These are phyloP conservation scores for Erebia epiphron DNA, from an alignment of 2,888 invertebrate species.

Conservation along the genomic window DNA sequence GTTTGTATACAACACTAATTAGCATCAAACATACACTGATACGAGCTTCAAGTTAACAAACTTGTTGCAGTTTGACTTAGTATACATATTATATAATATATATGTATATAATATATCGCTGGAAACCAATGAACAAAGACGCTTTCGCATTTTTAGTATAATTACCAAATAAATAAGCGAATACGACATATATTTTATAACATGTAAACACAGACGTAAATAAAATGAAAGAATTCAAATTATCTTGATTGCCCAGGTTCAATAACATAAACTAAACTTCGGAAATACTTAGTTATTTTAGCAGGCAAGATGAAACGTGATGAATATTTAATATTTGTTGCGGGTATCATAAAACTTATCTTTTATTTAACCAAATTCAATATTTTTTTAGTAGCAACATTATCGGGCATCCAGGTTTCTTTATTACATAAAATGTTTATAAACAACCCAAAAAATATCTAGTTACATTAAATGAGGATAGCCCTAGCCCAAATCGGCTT, in stretches of 20 bases:
- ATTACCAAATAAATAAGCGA: too few species aligned
- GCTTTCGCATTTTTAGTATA: too few species aligned
- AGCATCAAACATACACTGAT: slow-evolving; percentile 10
- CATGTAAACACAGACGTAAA: too few species aligned
- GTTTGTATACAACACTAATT: slow-evolving; percentile 51
- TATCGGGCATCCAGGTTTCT: too few species aligned
- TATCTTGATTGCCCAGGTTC: background rate
- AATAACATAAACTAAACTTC: background rate
- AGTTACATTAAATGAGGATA: background rate
- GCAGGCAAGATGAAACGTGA: background rate
- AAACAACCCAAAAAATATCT: background rate
- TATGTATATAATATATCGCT: too few species aligned
- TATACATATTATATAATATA: too few species aligned
- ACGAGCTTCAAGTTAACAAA: slow-evolving; percentile 4
- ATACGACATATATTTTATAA: too few species aligned
- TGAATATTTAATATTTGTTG: background rate
- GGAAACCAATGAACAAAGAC: too few species aligned
- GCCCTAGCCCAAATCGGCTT: background rate
- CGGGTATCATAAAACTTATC: background rate
- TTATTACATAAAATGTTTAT: background rate
- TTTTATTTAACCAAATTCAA: background rate
- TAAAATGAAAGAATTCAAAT: background rate
- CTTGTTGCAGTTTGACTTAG: background rate
- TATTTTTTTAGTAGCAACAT: background rate
- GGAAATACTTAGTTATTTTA: slow-evolving; percentile 17